Percentiles rank a stretch among this genome's conserved stretches.
Evolutionary conservation across 2,888 invertebrate genomes (phyloP).

Genomic region (Cheilosia impressa): DNA sequence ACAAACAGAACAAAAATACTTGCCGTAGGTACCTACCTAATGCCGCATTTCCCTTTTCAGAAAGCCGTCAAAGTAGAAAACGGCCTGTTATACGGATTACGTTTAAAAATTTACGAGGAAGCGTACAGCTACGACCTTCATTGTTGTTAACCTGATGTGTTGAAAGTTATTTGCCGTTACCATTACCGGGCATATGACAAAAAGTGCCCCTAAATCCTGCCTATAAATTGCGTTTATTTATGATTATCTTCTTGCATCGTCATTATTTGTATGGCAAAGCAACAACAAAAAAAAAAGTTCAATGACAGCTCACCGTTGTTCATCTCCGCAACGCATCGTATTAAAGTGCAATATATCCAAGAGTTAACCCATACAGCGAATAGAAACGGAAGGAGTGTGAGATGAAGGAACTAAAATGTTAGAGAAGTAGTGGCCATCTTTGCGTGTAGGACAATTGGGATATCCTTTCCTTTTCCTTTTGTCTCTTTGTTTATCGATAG

Average conservation of each 20-base stretch:
- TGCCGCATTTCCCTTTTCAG: conserved; percentile 21
- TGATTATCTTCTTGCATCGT: conserved; percentile 49
- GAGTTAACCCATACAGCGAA: conserved; percentile 37
- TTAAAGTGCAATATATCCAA: conserved; percentile 32
- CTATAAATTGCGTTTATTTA: conserved; percentile 9
- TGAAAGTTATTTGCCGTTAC: conserved; percentile 27
- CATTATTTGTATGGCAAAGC: conserved; percentile 22
- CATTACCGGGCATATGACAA: conserved; percentile 3
- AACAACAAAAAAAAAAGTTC: conserved; percentile 50
- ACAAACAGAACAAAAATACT: conserved; percentile 8
- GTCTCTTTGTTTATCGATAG: conserved; percentile 61
- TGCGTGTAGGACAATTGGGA: conserved; percentile 43
- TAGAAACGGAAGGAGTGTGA: conserved; percentile 18
- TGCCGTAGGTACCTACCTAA: conserved; percentile 1
- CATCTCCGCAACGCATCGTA: conserved; percentile 54
- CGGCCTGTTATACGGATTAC: conserved; percentile 24
- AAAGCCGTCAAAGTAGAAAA: conserved; percentile 50
- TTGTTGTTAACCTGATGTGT: conserved; percentile 17
- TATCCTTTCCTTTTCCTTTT: conserved; percentile 55
- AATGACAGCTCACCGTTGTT: conserved; percentile 64
- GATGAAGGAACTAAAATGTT: not conserved
- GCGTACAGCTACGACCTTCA: conserved; percentile 56
- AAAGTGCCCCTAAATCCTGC: not conserved
- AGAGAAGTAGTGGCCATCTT: conserved; percentile 69
- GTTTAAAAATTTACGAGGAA: conserved; percentile 1